Conservation (phyloP, 2,113 vertebrate species). For the Nerophis ophidion region DNA sequence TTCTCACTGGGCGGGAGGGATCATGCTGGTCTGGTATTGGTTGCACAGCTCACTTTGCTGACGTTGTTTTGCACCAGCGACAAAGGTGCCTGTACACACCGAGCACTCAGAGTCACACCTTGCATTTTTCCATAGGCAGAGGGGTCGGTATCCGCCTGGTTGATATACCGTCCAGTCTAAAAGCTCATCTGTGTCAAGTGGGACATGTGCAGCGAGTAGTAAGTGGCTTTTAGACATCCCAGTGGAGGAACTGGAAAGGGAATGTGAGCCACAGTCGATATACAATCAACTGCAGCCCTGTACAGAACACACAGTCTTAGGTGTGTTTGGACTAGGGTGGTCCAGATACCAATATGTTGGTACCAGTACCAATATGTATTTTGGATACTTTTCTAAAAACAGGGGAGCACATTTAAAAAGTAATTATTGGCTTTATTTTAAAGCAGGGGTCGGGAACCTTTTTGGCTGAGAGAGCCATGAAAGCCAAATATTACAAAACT, state of each 20-base stretch:
- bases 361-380: too few relatives aligned
- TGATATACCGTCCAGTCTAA: conserved; percentile 57
- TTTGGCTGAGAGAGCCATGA: too few relatives aligned
- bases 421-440: too few relatives aligned
- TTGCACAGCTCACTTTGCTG: conserved; percentile 26
- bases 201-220: conserved; percentile 38
- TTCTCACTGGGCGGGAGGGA: background rate
- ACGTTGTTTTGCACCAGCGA: conserved; percentile 45
- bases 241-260: conserved; percentile 44
- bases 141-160: conserved; percentile 47
- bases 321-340: too few relatives aligned
- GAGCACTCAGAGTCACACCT: conserved; percentile 43
- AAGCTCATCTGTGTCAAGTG: conserved; percentile 50
- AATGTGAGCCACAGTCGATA: conserved; percentile 29
- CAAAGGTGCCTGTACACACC: conserved; percentile 22
- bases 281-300: conserved; percentile 14
- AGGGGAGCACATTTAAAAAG: too few relatives aligned
- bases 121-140: conserved; percentile 42
- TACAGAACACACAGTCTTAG: background rate
- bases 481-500: too few relatives aligned
- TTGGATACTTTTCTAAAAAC: too few relatives aligned
- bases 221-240: conserved; percentile 63
- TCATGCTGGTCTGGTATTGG: background rate
- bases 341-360: too few relatives aligned
- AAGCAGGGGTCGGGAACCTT: too few relatives aligned